phyloP scores from a whole-genome alignment of 2,113 vertebrate genomes.

The Mormoops blainvillei region DNA sequence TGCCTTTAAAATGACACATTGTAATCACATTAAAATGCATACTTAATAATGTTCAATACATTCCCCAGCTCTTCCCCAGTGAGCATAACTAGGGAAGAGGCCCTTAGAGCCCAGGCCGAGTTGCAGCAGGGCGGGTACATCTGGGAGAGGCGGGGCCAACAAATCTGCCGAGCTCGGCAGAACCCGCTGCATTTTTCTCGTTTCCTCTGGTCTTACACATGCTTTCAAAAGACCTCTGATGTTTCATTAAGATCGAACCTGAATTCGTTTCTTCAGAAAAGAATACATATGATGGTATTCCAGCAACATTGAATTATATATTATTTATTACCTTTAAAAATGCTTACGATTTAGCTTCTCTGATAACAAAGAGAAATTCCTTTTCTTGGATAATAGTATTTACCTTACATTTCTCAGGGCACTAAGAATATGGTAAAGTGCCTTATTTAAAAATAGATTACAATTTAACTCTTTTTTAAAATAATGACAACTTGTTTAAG shows the following conservation, averaged over 20 bases:
- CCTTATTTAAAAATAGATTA: neutral
- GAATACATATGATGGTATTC: neutral
- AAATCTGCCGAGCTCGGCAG: neutral
- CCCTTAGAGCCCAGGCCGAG: neutral
- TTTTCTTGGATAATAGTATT: neutral
- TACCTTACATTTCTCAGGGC: neutral
- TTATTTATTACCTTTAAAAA: neutral
- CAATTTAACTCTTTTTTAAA: neutral
- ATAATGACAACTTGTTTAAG: neutral
- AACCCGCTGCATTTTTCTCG: neutral
- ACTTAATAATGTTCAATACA: neutral
- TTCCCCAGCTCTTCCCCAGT: neutral
- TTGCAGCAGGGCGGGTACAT: neutral
- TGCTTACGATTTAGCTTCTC: neutral
- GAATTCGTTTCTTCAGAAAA: neutral
- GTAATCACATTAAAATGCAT: neutral
- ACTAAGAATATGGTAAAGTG: neutral
- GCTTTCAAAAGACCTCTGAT: neutral
- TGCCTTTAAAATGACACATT: neutral
- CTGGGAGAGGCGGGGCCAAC: neutral
- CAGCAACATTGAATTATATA: neutral
- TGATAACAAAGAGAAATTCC: neutral
- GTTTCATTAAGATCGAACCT: neutral
- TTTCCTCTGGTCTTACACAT: neutral
- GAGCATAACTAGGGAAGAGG: neutral